These are phyloP conservation scores for Bovichtus diacanthus DNA, from an alignment of 2,797 vertebrate species.

Conservation along the genomic window DNA sequence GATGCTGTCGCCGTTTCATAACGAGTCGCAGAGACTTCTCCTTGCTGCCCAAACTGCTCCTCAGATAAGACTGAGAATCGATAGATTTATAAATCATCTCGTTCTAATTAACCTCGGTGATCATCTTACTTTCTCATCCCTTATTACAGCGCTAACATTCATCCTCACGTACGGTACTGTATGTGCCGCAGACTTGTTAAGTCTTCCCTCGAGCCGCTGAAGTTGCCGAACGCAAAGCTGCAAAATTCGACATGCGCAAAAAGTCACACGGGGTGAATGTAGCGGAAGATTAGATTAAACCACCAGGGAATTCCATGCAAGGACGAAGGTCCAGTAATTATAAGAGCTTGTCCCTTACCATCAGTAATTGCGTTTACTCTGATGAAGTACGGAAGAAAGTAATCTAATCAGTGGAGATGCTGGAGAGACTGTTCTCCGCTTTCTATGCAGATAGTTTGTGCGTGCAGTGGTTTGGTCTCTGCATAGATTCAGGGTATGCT, in stretches of 20 bases:
- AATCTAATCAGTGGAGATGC: constrained; percentile 73
- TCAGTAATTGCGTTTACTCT: constrained; percentile 75
- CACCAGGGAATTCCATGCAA: constrained; percentile 59
- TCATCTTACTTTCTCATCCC: constrained; percentile 23
- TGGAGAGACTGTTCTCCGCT: constrained; percentile 50
- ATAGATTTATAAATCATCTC: constrained; percentile 33
- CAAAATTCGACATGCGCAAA: constrained; percentile 25
- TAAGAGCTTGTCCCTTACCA: constrained; percentile 58
- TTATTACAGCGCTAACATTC: constrained; percentile 14
- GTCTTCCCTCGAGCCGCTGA: constrained; percentile 35
- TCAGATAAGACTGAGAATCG: constrained; percentile 29
- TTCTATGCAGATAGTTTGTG: constrained; percentile 38
- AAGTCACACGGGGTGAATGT: constrained; percentile 49
- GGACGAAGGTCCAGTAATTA: constrained; percentile 66
- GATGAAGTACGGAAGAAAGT: constrained; percentile 75
- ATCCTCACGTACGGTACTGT: background rate
- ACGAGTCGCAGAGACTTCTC: constrained; percentile 23
- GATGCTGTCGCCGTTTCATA: constrained; percentile 21
- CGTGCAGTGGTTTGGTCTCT: background rate
- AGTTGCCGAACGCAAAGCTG: constrained; percentile 16
- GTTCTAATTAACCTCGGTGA: constrained; percentile 58
- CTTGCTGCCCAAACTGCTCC: constrained; percentile 23
- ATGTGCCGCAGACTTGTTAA: constrained; percentile 23
- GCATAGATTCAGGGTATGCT: constrained; percentile 1
- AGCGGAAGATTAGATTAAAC: constrained; percentile 60